Conservation (phyloP, 2,888 invertebrate genomes). For the Napeogenes inachia region DNA sequence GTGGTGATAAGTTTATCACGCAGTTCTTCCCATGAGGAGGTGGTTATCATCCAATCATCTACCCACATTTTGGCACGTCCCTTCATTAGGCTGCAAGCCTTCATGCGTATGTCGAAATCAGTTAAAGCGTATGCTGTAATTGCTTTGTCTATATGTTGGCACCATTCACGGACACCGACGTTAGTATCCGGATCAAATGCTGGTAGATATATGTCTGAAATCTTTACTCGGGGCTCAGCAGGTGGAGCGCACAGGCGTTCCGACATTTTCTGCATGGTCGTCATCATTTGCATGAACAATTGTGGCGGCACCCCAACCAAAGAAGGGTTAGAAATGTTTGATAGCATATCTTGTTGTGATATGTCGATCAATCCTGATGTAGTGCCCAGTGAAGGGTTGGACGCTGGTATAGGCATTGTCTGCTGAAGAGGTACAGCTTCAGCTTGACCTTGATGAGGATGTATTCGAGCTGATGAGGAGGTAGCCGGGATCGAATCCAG, state of each 20-base stretch:
- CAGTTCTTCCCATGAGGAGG: slow-evolving; percentile 33
- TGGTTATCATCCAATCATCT: slow-evolving; percentile 35
- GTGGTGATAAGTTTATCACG: slow-evolving; percentile 19
- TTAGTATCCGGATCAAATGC: slow-evolving; percentile 36
- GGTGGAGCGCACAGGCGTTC: slow-evolving; percentile 30
- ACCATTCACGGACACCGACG: slow-evolving; percentile 35
- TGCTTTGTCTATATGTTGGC: slow-evolving; percentile 31
- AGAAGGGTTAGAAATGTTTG: too few relatives aligned
- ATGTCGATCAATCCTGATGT: too few relatives aligned
- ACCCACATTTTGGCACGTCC: slow-evolving; percentile 37
- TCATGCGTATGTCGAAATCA: slow-evolving; percentile 35
- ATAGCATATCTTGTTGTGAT: too few relatives aligned
- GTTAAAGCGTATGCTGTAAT: slow-evolving; percentile 16
- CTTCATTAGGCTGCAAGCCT: slow-evolving; percentile 34
- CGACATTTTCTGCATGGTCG: too few relatives aligned
- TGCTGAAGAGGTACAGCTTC: too few relatives aligned
- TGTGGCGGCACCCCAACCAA: slow-evolving; percentile 19
- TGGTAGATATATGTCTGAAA: slow-evolving; percentile 34
- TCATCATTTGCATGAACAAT: slow-evolving; percentile 32
- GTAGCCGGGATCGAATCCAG: too few relatives aligned
- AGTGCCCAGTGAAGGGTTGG: too few relatives aligned
- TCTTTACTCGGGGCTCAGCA: slow-evolving; percentile 15
- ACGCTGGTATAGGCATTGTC: too few relatives aligned
- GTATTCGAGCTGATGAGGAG: too few relatives aligned
- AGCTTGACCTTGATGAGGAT: too few relatives aligned